These are phyloP conservation scores for Maniola jurtina DNA, from an alignment of 1,140 invertebrate genomes.

Conservation along the genomic window DNA sequence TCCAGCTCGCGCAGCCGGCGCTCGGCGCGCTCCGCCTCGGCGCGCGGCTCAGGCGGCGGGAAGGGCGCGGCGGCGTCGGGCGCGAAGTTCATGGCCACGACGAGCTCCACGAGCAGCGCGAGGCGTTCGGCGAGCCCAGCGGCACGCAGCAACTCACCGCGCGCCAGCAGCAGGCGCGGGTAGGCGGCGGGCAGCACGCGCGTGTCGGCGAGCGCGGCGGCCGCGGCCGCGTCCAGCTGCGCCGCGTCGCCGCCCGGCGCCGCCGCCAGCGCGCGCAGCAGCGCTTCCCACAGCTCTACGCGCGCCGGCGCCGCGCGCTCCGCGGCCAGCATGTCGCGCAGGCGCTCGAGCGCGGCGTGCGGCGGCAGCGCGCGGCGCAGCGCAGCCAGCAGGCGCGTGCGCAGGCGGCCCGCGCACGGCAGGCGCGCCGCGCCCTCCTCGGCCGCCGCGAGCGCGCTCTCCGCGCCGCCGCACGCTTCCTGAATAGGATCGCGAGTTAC, in stretches of 20 bases:
- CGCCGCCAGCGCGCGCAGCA: conserved; percentile 32
- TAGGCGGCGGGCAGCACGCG: conserved; percentile 35
- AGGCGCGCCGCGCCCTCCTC: conserved; percentile 31
- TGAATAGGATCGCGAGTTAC: conserved; percentile 25
- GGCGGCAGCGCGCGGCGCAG: conserved; percentile 30
- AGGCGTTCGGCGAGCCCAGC: conserved; percentile 59
- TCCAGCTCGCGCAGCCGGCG: conserved; percentile 36
- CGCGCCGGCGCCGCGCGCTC: conserved; percentile 17
- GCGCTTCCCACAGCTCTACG: conserved; percentile 39
- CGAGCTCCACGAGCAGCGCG: conserved; percentile 53
- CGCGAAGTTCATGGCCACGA: conserved; percentile 46
- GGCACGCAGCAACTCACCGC: neutral
- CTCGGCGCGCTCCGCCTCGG: conserved; percentile 27
- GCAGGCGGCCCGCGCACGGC: conserved; percentile 20
- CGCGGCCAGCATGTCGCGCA: conserved; percentile 32
- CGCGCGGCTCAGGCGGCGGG: conserved; percentile 33
- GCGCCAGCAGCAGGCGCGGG: conserved; percentile 43
- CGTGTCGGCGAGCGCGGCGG: conserved; percentile 35
- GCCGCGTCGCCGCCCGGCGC: conserved; percentile 29
- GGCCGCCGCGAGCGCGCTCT: conserved; percentile 38
- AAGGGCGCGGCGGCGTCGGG: conserved; percentile 23
- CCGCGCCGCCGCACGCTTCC: conserved; percentile 36
- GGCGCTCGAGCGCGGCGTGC: conserved; percentile 30
- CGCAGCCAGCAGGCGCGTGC: conserved; percentile 28
- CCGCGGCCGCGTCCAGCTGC: conserved; percentile 31